Conservation (phyloP, 2,888 invertebrate genomes). For the Trissonchulus sp. region DNA sequence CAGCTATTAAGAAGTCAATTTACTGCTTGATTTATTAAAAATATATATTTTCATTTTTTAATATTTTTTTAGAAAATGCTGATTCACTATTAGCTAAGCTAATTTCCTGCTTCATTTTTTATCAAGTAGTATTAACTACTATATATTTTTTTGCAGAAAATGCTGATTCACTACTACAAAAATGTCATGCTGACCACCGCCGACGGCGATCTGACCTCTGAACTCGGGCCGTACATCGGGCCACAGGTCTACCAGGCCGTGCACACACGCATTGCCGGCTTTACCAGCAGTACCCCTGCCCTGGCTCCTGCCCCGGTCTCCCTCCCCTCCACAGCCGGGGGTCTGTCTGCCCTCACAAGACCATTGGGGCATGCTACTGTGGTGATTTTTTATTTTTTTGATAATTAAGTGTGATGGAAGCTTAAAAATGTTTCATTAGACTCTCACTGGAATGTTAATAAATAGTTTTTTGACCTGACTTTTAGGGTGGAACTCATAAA, state of each 20-base stretch:
- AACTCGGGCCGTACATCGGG: slow-evolving; percentile 19
- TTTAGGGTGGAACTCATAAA: too few relatives aligned
- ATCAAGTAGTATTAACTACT: too few relatives aligned
- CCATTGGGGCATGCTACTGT: background rate
- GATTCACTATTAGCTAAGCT: too few relatives aligned
- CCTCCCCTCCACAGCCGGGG: background rate
- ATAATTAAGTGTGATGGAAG: background rate
- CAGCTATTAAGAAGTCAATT: too few relatives aligned
- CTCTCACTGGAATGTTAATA: too few relatives aligned
- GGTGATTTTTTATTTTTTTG: background rate
- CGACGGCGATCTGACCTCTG: background rate
- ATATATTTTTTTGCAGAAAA: slow-evolving; percentile 16
- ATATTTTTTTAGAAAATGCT: too few relatives aligned
- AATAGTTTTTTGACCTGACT: too few relatives aligned
- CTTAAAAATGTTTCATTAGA: too few relatives aligned
- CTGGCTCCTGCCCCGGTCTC: background rate
- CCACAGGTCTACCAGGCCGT: background rate
- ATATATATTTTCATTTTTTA: too few relatives aligned
- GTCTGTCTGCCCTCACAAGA: background rate
- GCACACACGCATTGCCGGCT: background rate
- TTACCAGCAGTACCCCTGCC: background rate
- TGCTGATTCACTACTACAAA: slow-evolving; percentile 13
- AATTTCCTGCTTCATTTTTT: too few relatives aligned
- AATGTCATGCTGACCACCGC: too few relatives aligned
- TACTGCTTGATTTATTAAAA: too few relatives aligned